These are phyloP conservation scores for Liposcelis brunnea DNA, from an alignment of 2,888 invertebrate species.

Conservation along the genomic window DNA sequence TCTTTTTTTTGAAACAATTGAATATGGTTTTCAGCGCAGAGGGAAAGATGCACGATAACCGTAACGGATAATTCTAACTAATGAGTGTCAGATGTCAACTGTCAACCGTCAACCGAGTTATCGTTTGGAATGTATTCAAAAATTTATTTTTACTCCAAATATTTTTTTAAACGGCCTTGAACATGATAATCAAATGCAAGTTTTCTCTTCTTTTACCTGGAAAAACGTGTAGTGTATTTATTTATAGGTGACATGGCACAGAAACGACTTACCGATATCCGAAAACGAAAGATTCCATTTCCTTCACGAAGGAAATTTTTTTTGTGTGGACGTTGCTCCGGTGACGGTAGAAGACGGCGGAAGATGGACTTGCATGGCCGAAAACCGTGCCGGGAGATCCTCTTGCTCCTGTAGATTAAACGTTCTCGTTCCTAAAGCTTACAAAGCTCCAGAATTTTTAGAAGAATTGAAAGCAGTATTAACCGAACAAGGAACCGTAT, in stretches of 20 bases:
- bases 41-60: neutral
- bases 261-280: conserved; percentile 58
- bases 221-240: neutral
- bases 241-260: conserved; percentile 67
- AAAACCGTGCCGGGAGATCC: conserved; percentile 55
- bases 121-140: neutral
- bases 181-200: neutral
- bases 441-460: conserved; percentile 73
- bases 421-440: conserved; percentile 58
- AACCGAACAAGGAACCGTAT: conserved; percentile 76
- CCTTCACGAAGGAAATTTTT: conserved; percentile 70
- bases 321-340: conserved; percentile 67
- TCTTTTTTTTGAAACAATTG: too few relatives aligned
- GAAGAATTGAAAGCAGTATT: conserved; percentile 66
- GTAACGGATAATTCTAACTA: neutral
- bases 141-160: neutral
- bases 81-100: neutral
- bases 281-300: conserved; percentile 58
- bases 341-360: conserved; percentile 69
- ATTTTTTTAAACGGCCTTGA: conserved; percentile 8
- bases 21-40: neutral
- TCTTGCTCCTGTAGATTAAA: conserved; percentile 33
- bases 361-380: conserved; percentile 69
- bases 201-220: neutral
- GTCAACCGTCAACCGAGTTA: too few relatives aligned